Base-by-base conservation (phyloP, 2,113 vertebrate genomes). In the Hymenochirus boettgeri region DNA sequence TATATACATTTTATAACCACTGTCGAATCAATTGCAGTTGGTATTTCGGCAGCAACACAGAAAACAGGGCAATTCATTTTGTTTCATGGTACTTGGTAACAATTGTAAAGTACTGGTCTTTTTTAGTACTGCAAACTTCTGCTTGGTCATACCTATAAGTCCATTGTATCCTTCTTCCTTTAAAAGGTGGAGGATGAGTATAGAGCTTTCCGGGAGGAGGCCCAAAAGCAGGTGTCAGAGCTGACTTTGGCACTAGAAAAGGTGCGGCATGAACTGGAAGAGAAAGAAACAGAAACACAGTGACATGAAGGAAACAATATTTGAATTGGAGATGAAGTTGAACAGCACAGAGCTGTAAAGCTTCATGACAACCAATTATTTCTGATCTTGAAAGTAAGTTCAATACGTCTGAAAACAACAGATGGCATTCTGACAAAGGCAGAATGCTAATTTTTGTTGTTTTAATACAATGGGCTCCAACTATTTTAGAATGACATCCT, bases 271-370 rank as follows among this genome's bases (percentile, higher is more conserved):
- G 95, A 95, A 1, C 76, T 95, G 23, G 92, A 95, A 57, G 93
- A 94, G 57, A 96, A 93, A 31, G 94, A 96, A 60, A 93, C 93
- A 0, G 94, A 96, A 72, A n/a, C 86, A 93, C 39, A 91, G 84
- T 0, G 94, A 96, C 77, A n/a, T 98, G 94, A 98, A 98, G 73
- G 94, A 98, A 75, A 96, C 92, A 3, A 96, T 97, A 76, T 98
- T 96, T 67, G 95, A 98, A 75, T 71, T 97, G 76, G 95, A 98
- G n/a, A 98, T 22, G 94, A 98, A 79, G 94, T 98, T 17, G 95
- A 98, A 47, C 95, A 98, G 74, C 94, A 98, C 56, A 86, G 94
- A 48, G 94, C 94, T 8, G 90, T 97, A 22, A 98, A 98, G 53
- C 93, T 98, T 25, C 95, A 98, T 0, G 94, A 98, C 82, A 96